Conservation (phyloP, 2,797 vertebrate genomes). For the Epinephelus coioides region DNA sequence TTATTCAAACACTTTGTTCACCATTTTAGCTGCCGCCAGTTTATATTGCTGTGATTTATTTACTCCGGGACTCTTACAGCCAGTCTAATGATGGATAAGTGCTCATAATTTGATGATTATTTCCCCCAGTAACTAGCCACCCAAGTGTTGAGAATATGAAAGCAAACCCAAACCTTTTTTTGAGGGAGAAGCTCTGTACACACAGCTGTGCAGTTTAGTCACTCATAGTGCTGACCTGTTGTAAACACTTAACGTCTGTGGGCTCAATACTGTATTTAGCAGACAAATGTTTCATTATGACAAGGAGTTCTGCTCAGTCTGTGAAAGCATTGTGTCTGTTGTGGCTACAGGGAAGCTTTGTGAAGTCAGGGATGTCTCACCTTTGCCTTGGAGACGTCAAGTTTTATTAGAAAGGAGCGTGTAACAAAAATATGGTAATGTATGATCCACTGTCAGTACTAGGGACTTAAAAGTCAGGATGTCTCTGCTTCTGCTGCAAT, state of each 20-base stretch:
- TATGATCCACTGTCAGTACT: not conserved
- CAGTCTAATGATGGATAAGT: conserved; percentile 49
- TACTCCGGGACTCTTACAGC: conserved; percentile 12
- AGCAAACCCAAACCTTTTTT: conserved; percentile 19
- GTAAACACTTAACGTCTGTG: not conserved
- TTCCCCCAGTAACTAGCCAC: conserved; percentile 8
- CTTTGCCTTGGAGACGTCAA: not conserved
- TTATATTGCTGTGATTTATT: conserved; percentile 34
- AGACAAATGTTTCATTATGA: not conserved
- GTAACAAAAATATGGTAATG: not conserved
- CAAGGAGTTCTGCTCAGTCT: not conserved
- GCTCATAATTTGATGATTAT: conserved; percentile 41
- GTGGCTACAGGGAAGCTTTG: not conserved
- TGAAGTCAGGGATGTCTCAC: not conserved
- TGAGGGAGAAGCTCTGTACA: not conserved
- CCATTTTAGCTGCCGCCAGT: not conserved
- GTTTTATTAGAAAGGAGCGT: not conserved
- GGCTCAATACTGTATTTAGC: not conserved
- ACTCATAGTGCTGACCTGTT: not conserved
- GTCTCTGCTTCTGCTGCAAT: not conserved
- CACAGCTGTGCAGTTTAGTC: conserved; percentile 12
- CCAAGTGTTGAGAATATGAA: conserved; percentile 22
- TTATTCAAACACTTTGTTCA: conserved; percentile 25
- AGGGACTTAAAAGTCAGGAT: not conserved
- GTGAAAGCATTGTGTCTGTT: not conserved